These are phyloP conservation scores for Silurus meridionalis DNA, from an alignment of 2,113 vertebrate species.

Conservation along the genomic window DNA sequence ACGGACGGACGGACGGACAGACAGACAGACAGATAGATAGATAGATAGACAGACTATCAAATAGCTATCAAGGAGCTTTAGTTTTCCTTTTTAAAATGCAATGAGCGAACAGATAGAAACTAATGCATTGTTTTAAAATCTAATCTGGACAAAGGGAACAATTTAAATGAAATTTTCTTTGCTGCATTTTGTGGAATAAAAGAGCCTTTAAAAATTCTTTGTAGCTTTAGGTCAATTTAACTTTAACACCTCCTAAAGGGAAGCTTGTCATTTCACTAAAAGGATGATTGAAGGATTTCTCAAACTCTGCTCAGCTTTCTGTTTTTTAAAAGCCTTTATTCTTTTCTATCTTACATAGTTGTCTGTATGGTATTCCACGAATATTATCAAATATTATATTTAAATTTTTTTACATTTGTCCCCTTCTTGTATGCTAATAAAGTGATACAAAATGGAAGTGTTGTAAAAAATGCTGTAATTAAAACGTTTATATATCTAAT, in stretches of 20 bases:
- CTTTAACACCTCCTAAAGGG: background rate
- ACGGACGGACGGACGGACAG: too few species aligned
- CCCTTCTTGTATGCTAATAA: background rate
- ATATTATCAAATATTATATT: background rate
- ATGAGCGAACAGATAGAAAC: background rate
- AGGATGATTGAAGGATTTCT: background rate
- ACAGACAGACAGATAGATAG: too few species aligned
- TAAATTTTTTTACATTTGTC: background rate
- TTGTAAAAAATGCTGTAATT: background rate
- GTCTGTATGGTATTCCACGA: background rate
- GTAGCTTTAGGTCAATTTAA: background rate
- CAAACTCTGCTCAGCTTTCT: background rate
- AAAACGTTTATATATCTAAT: background rate
- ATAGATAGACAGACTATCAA: background rate
- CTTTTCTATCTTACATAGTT: background rate
- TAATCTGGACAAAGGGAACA: background rate
- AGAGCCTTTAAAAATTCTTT: background rate
- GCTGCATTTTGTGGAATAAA: background rate
- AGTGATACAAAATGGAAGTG: too few species aligned
- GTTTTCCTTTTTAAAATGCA: background rate
- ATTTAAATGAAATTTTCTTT: background rate
- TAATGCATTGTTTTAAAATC: background rate
- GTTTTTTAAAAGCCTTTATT: background rate
- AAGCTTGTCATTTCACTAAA: constrained; percentile 11
- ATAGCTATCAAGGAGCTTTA: background rate